Base-by-base conservation (phyloP, 2,888 invertebrate genomes). In the Ectemnius continuus region DNA sequence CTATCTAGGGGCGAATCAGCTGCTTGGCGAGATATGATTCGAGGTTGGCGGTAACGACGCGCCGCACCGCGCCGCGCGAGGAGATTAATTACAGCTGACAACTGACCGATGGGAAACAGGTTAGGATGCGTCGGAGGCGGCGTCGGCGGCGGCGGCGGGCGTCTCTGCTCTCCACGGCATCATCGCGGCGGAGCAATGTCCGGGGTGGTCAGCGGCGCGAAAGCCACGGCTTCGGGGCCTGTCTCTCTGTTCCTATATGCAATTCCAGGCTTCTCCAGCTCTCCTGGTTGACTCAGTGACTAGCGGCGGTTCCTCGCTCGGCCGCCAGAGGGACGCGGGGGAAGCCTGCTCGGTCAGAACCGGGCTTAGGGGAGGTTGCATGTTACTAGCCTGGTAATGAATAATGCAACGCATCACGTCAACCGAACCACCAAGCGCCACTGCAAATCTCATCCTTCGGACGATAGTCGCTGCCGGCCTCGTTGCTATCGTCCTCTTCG, bases 341-440 rank as follows among this genome's bases (percentile, higher is more conserved):
- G 11, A 11, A 8, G 36, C 8, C 36, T 36, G 36, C 8, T 11
- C 8, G 36, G 36, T 36, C 36, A 36, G 36, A 36, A 60, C 61
- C 16, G 23, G 70, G 65, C 65, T 59, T 20, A 47, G 76, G 36
- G 78, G 66, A 76, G 85, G 83, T 86, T 84, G 84, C 85, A 61
- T 80, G 84, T 87, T 84, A 81, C 87, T 79, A 59, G 82, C 73
- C 73, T 80, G 81, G 83, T 84, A 86, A 88, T 89, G 88, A 89
- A 89, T 89, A 89, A 89, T 89, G 88, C 88, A 89, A 86, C 87
- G 84, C 86, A 86, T 86, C 88, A 82, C 85, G 84, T 88, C 86
- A 87, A 83, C 84, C 82, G 83, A 85, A 85, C 84, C 86, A 82
- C 82, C 78, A 80, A 81, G 79, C 82, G 78, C 81, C 81, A 82